These are phyloP conservation scores for Rousettus madagascariensis DNA, from an alignment of 2,797 vertebrate genomes.

Conservation along the genomic window DNA sequence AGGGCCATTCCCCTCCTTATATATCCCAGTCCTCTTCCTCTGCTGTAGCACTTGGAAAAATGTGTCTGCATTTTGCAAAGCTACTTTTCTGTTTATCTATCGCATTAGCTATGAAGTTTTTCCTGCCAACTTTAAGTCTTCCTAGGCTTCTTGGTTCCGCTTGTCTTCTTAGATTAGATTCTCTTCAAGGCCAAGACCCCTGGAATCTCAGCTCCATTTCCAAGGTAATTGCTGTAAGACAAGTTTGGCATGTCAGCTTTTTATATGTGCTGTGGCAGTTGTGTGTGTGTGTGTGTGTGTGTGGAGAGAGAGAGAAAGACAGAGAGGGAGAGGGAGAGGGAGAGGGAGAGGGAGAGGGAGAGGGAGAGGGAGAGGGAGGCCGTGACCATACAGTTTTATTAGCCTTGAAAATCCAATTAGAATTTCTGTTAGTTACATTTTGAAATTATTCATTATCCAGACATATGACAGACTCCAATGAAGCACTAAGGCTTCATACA, in stretches of 20 bases:
- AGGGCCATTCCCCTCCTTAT: neutral
- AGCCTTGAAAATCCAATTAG: neutral
- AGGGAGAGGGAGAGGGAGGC: neutral
- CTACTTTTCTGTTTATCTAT: slow-evolving; percentile 34
- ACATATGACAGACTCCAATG: neutral
- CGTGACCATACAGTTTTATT: neutral
- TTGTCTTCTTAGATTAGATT: slow-evolving; percentile 50
- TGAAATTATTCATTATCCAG: slow-evolving; percentile 13
- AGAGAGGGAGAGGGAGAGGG: too few relatives aligned
- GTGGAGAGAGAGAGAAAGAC: too few relatives aligned
- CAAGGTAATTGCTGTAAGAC: slow-evolving; percentile 39
- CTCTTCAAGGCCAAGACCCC: slow-evolving; percentile 41
- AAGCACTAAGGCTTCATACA: neutral
- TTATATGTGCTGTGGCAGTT: neutral
- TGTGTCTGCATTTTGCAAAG: neutral
- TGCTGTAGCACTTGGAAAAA: neutral
- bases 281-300: neutral
- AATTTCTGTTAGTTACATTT: slow-evolving; percentile 33
- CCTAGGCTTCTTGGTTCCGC: neutral
- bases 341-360: too few relatives aligned
- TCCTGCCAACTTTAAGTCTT: slow-evolving; percentile 36
- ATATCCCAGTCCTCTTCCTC: neutral
- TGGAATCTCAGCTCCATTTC: slow-evolving; percentile 45
- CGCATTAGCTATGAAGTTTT: slow-evolving; percentile 55
- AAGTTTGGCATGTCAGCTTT: neutral